Evolutionary conservation across 2,888 invertebrate genomes (phyloP), one percentile per base, ranked within the genome.

Genomic region (Lochmaea capreae): DNA sequence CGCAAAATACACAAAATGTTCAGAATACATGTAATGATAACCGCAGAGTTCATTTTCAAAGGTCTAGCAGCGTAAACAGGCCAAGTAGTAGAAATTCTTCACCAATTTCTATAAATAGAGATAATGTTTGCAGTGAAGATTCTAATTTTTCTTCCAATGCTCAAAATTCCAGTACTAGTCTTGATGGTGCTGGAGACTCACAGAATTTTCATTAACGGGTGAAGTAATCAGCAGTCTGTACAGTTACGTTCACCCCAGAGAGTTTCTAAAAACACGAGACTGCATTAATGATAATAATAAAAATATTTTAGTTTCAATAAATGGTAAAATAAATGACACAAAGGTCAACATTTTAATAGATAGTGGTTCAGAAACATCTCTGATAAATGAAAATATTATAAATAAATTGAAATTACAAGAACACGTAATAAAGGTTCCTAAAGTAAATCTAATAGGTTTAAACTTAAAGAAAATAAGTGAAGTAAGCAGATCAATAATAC

Each of bases 321-420:
- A 66, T 43, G 54, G 12, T 52, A 49, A 26, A 66, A 66, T 66
- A 3, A 66, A 52, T 66, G 26, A 52, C 49, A 54, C 18, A 52
- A 49, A 26, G n/a, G 46, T 54, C 11, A 26, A 22, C 9, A 33
- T 52, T 66, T 22, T 66, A 18, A 39, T 66, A 26, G 39, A 66
- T 33, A 33, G 18, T 33, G 33, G 33, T 33, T 18, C 16, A 33
- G 52, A 33, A 12, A 49, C 52, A 67, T 14, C 26, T n/a, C n/a
- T 61, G n/a, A 61, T 61, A 39, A 39, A 33, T 33, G 39, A 61
- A 61, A 61, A 33, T 33, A 12, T 61, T n/a, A 33, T 33, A n/a
- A 61, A 61, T 33, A n/a, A 61, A 61, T 61, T 33, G n/a, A 33
- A 61, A 33, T 33, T 61, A 39, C 26, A 61, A 33, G n/a, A 61